Evolutionary conservation across 2,797 vertebrate species (phyloP).

Genomic region (Pteronotus mesoamericanus): DNA sequence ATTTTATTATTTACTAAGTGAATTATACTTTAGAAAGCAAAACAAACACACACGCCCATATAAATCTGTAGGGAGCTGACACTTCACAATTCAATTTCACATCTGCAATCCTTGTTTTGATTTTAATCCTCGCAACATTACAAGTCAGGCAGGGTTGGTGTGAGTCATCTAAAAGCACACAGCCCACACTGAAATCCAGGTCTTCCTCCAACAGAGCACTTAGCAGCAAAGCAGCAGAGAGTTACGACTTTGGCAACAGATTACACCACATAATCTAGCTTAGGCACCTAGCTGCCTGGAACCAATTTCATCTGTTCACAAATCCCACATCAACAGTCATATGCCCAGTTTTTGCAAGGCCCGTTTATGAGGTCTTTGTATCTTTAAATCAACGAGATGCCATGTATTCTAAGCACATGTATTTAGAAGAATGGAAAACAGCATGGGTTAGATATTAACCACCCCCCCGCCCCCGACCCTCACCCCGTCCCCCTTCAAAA

Average conservation of each 20-base stretch:
- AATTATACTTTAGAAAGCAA: constrained; percentile 31
- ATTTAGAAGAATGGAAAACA: neutral
- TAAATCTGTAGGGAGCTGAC: neutral
- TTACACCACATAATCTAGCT: neutral
- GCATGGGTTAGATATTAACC: neutral
- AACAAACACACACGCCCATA: neutral
- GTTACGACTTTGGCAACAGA: neutral
- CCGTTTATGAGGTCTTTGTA: neutral
- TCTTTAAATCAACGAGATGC: neutral
- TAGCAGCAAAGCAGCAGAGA: neutral
- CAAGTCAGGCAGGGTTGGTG: neutral
- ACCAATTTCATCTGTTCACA: neutral
- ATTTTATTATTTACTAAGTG: constrained; percentile 25
- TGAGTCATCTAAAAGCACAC: neutral
- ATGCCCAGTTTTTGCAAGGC: neutral
- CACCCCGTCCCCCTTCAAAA: neutral
- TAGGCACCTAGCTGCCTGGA: neutral
- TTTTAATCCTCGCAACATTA: neutral
- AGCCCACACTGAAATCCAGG: neutral
- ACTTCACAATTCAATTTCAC: neutral
- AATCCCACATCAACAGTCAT: neutral
- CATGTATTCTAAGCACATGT: neutral
- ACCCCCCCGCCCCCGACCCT: no score
- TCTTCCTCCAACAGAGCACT: neutral
- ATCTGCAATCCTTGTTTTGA: neutral